Conservation (phyloP, 2,888 invertebrate species). For the Cryptus armator region DNA sequence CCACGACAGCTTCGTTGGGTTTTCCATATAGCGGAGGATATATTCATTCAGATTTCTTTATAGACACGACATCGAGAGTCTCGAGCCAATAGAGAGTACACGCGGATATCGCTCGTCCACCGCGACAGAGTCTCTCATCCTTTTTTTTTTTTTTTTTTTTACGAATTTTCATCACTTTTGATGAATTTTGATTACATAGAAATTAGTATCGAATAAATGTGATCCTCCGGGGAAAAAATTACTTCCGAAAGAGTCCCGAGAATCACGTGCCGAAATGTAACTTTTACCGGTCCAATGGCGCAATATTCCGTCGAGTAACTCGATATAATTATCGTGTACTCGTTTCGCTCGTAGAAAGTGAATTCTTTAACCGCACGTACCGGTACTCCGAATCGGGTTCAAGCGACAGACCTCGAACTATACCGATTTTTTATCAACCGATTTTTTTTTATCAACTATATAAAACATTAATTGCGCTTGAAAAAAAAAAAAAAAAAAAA, state of each 20-base stretch:
- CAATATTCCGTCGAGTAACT: background rate
- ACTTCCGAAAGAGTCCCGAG: background rate
- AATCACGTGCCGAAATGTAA: no score
- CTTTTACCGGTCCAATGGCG: background rate
- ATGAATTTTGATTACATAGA: background rate
- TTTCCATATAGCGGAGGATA: conserved; percentile 30
- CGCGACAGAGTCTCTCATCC: background rate
- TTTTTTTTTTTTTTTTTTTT: background rate
- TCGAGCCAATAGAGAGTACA: background rate
- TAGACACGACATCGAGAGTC: conserved; percentile 14
- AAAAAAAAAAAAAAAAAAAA: background rate
- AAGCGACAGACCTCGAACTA: background rate
- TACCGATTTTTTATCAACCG: background rate
- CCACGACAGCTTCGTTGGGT: conserved; percentile 29
- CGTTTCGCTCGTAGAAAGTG: background rate
- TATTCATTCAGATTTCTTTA: background rate
- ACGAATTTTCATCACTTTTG: background rate
- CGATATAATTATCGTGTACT: background rate
- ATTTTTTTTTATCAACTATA: no score
- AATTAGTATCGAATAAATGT: background rate
- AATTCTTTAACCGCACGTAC: background rate
- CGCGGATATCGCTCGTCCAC: background rate
- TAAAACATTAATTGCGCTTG: no score
- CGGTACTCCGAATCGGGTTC: background rate
- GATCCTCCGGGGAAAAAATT: background rate